These are phyloP conservation scores for Phataginus tetradactyla DNA, from an alignment of 2,797 vertebrate genomes.

Conservation along the genomic window DNA sequence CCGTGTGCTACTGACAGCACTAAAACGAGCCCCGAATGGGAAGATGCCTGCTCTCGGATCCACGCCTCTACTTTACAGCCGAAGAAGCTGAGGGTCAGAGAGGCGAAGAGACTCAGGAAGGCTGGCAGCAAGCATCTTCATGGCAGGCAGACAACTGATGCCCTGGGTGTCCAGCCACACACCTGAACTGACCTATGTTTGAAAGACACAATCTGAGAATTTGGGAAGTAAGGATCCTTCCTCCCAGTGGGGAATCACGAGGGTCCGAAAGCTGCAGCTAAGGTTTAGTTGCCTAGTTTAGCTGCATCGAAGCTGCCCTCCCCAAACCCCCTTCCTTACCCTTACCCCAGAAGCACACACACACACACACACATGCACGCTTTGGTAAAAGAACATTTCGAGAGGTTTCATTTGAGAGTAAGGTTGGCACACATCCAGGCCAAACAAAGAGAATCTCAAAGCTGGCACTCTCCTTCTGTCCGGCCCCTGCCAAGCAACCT, in stretches of 20 bases:
- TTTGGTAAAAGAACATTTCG: slow-evolving; percentile 32
- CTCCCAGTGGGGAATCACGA: fast-evolving
- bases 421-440: slow-evolving; percentile 54
- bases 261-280: neutral
- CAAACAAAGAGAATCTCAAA: slow-evolving; percentile 62
- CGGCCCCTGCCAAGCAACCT: neutral
- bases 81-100: neutral
- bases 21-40: neutral
- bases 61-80: neutral
- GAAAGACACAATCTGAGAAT: neutral
- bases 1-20: neutral
- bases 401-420: slow-evolving; percentile 48
- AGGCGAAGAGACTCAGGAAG: neutral
- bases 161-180: neutral
- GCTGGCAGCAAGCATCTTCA: neutral
- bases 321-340: no score
- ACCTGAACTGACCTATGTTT: neutral
- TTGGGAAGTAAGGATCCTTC: neutral
- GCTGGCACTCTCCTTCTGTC: neutral
- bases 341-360: neutral
- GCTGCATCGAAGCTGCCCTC: neutral
- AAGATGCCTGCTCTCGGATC: neutral
- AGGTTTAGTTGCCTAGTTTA: neutral
- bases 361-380: neutral
- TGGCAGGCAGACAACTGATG: neutral